phyloP scores from a whole-genome alignment of 2,113 vertebrate genomes.

The Pachypanchax playfairii region DNA sequence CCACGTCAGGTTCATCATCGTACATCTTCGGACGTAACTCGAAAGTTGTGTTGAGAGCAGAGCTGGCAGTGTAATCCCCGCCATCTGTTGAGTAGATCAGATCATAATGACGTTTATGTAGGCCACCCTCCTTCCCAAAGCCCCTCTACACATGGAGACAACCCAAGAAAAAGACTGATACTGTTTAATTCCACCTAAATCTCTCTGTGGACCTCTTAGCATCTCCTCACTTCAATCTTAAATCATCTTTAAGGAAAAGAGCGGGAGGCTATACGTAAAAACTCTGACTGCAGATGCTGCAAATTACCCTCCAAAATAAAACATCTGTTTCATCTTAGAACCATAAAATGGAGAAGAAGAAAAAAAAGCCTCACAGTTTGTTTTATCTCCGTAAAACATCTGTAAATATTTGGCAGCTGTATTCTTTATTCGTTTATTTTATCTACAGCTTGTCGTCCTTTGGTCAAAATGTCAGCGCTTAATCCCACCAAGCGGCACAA shows the following conservation, averaged over 20 bases:
- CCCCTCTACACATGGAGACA: constrained; percentile 3
- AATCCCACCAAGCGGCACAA: constrained; percentile 36
- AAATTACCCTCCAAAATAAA: background rate
- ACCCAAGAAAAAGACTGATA: constrained; percentile 48
- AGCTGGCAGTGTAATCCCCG: constrained; percentile 62
- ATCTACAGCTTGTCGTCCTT: constrained; percentile 19
- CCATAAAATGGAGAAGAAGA: constrained; percentile 18
- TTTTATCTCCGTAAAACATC: background rate
- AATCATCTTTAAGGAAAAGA: constrained; percentile 36
- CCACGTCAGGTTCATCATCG: too few species aligned
- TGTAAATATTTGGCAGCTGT: constrained; percentile 13
- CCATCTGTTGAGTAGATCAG: constrained; percentile 68
- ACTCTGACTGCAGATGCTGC: background rate
- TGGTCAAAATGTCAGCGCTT: constrained; percentile 45
- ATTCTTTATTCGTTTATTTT: constrained; percentile 9
- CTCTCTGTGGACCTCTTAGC: constrained; percentile 33
- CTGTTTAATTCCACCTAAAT: constrained; percentile 66
- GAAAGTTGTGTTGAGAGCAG: constrained; percentile 42
- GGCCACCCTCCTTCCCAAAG: constrained; percentile 41
- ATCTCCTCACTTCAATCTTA: constrained; percentile 42
- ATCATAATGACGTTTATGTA: constrained; percentile 68
- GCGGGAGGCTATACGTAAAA: constrained; percentile 6
- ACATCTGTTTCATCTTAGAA: constrained; percentile 1
- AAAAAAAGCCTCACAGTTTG: constrained; percentile 1
- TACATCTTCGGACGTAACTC: constrained; percentile 42